Evolutionary conservation across 2,113 vertebrate genomes (phyloP).

Genomic region (Sapajus apella): DNA sequence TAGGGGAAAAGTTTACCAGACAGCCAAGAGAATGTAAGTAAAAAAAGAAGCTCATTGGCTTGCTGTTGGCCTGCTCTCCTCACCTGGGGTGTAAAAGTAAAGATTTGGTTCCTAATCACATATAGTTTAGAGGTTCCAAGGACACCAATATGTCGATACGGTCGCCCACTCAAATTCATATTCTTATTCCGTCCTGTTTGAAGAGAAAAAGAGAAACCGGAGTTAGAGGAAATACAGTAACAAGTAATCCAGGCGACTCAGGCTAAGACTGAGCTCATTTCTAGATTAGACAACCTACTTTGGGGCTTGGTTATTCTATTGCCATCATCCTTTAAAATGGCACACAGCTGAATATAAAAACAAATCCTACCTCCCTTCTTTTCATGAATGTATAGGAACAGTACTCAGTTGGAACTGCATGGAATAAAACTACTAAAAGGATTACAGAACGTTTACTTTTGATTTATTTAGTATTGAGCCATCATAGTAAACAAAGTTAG

Average conservation of each 20-base stretch:
- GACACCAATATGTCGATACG: conserved; percentile 96
- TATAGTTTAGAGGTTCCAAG: conserved; percentile 99
- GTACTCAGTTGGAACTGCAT: background rate
- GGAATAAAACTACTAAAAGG: background rate
- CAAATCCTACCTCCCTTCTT: background rate
- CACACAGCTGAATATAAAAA: background rate
- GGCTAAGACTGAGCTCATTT: background rate
- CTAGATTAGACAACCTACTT: conserved; percentile 1
- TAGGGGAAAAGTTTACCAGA: background rate
- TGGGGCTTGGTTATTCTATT: background rate
- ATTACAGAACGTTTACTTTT: background rate
- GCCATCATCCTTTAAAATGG: background rate
- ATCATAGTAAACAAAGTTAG: background rate
- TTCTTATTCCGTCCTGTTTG: conserved; percentile 92
- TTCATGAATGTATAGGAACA: background rate
- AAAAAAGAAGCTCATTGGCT: background rate
- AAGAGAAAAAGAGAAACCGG: conserved; percentile 47
- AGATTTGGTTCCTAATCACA: conserved; percentile 93
- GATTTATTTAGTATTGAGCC: conserved; percentile 28
- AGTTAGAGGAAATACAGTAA: background rate
- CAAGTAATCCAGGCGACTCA: background rate
- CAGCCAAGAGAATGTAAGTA: background rate
- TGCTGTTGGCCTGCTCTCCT: conserved; percentile 54
- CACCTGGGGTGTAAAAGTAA: conserved; percentile 96
- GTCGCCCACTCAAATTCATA: conserved; percentile 94